These are phyloP conservation scores for Megaceryle alcyon DNA, from an alignment of 2,797 vertebrate species.

Conservation along the genomic window DNA sequence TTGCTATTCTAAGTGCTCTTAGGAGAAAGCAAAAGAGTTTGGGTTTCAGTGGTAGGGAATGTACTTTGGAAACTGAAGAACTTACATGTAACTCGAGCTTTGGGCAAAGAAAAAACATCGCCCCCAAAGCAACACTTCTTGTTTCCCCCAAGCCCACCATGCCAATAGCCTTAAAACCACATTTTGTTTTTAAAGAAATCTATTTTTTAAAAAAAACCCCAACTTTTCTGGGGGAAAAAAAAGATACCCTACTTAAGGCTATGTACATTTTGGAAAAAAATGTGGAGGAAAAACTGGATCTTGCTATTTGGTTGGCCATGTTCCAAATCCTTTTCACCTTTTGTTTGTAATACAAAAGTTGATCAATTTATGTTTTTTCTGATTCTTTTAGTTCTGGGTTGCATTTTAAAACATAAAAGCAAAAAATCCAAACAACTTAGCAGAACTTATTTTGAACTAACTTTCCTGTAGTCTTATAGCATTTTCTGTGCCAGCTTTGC, in stretches of 20 bases:
- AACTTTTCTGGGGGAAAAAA: not conserved
- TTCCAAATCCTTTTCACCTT: not conserved
- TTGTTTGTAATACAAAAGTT: not conserved
- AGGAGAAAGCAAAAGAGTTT: not conserved
- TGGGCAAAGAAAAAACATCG: not conserved
- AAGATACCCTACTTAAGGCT: not conserved
- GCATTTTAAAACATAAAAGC: not conserved
- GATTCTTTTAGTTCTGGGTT: not conserved
- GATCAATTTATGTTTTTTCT: not conserved
- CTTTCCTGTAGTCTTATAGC: not conserved
- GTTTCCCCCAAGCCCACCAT: not conserved
- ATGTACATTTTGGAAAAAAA: not conserved
- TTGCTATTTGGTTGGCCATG: rapidly evolving
- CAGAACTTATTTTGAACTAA: not conserved
- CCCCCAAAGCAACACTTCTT: not conserved
- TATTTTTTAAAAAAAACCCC: not conserved
- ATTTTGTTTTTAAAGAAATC: not conserved
- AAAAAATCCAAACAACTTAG: not conserved
- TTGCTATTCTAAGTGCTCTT: not conserved
- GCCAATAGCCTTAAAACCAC: not conserved
- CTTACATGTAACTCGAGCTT: not conserved
- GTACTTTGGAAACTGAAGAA: not conserved
- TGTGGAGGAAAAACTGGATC: not conserved
- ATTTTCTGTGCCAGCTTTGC: not conserved
- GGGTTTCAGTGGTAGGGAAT: not conserved